Conservation (phyloP, 2,888 invertebrate genomes). For the Strigamia transsilvanica region DNA sequence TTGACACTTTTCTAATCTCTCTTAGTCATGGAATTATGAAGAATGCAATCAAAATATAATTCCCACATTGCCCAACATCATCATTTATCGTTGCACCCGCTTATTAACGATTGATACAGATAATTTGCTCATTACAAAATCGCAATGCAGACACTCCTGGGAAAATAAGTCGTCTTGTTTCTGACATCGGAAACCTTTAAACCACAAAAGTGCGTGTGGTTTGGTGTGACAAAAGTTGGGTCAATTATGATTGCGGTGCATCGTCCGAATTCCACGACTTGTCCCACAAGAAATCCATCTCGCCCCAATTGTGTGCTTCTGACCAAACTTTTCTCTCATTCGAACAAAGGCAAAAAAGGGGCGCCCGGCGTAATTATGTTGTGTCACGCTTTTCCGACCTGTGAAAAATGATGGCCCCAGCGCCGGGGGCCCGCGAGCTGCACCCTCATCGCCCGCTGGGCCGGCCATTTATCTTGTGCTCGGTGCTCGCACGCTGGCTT, state of each 20-base stretch:
- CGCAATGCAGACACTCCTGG: not conserved
- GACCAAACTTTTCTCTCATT: slow-evolving; percentile 28
- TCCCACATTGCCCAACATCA: slow-evolving; percentile 5
- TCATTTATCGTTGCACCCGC: slow-evolving; percentile 26
- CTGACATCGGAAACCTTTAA: not conserved
- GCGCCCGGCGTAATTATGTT: slow-evolving; percentile 35
- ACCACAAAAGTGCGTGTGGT: not conserved
- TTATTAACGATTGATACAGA: slow-evolving; percentile 37
- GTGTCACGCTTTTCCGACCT: slow-evolving; percentile 41
- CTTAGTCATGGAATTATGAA: not conserved
- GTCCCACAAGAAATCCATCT: slow-evolving; percentile 19
- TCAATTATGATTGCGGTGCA: slow-evolving; percentile 13
- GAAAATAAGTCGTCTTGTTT: not conserved
- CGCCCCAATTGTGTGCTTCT: slow-evolving; percentile 2
- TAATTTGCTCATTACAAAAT: slow-evolving; percentile 33
- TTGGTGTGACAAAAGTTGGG: slow-evolving; percentile 1
- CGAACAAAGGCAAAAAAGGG: slow-evolving; percentile 29
- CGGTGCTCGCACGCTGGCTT: slow-evolving; percentile 23
- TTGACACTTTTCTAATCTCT: not conserved
- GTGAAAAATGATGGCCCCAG: slow-evolving; percentile 41
- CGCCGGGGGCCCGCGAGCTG: slow-evolving; percentile 32
- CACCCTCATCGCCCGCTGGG: slow-evolving; percentile 36
- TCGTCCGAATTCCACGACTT: not conserved
- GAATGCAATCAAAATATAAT: slow-evolving; percentile 11
- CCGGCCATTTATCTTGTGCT: slow-evolving; percentile 34